These are phyloP conservation scores for Baronia brevicornis DNA, from an alignment of 2,888 invertebrate species.

Conservation along the genomic window DNA sequence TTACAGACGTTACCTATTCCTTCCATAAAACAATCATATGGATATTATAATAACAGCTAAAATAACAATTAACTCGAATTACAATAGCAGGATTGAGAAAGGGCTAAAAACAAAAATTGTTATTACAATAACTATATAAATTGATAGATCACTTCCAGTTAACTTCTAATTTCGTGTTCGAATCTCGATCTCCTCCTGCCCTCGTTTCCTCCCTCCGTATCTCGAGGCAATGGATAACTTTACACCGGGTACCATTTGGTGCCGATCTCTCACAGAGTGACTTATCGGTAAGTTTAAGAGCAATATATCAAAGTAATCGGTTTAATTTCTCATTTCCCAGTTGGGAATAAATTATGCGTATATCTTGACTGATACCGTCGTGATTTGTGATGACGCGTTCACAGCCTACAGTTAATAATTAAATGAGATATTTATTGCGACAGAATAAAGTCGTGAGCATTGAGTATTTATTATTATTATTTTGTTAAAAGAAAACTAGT, in stretches of 20 bases:
- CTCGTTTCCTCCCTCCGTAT: constrained; percentile 25
- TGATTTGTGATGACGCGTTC: constrained; percentile 37
- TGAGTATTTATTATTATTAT: no score
- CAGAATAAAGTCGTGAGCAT: no score
- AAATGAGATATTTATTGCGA: no score
- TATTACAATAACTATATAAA: constrained; percentile 18
- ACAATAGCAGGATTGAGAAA: no score
- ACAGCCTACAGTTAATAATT: no score
- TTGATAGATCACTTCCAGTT: constrained; percentile 19
- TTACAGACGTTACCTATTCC: no score
- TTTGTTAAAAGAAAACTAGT: no score
- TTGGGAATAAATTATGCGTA: constrained; percentile 57
- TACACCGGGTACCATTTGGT: constrained; percentile 65
- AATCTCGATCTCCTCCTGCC: constrained; percentile 25
- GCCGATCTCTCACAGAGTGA: constrained; percentile 64
- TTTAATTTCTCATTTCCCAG: constrained; percentile 73
- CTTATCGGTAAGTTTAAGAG: constrained; percentile 71
- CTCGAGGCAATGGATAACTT: constrained; percentile 62
- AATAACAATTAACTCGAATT: no score
- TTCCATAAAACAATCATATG: no score
- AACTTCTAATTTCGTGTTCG: constrained; percentile 41
- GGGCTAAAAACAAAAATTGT: no score
- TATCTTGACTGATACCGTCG: constrained; percentile 50
- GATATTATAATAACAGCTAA: no score
- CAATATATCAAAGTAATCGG: constrained; percentile 73